phyloP scores from a whole-genome alignment of 2,113 vertebrate species.

The Ailurus styani region DNA sequence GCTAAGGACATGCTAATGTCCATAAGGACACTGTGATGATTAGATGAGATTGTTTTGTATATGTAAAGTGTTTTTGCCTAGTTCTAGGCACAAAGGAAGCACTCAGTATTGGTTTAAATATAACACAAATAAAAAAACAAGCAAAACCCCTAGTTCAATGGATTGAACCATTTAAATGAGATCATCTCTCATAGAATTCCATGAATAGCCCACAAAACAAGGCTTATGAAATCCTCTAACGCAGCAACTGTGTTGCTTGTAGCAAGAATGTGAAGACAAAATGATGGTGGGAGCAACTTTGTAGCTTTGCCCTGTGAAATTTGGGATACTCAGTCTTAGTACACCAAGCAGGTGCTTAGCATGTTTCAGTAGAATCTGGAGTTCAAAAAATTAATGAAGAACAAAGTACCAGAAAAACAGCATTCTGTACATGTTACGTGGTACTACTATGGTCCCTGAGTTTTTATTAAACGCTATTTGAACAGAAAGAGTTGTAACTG shows the following conservation, averaged over 20 bases:
- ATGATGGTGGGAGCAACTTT: background rate
- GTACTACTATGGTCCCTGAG: background rate
- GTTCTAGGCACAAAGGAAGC: background rate
- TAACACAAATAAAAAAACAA: background rate
- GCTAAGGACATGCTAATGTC: too few species aligned
- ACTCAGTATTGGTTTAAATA: background rate
- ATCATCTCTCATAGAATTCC: background rate
- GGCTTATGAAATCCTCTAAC: background rate
- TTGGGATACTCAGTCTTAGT: background rate
- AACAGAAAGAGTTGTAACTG: background rate
- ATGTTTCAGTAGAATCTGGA: background rate
- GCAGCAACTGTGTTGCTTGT: background rate
- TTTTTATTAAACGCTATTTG: background rate
- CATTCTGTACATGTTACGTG: background rate
- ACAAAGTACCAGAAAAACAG: background rate
- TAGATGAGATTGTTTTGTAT: background rate
- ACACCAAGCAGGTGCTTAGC: background rate
- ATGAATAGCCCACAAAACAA: background rate
- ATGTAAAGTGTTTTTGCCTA: background rate
- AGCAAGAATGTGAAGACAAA: background rate
- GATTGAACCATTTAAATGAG: background rate
- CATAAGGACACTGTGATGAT: background rate
- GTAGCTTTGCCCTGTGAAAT: background rate
- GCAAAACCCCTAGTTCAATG: background rate
- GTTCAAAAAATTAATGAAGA: background rate